Percentiles rank a stretch among this genome's conserved stretches.
Evolutionary conservation across 2,113 vertebrate genomes (phyloP).

Genomic region (Tichodroma muraria): DNA sequence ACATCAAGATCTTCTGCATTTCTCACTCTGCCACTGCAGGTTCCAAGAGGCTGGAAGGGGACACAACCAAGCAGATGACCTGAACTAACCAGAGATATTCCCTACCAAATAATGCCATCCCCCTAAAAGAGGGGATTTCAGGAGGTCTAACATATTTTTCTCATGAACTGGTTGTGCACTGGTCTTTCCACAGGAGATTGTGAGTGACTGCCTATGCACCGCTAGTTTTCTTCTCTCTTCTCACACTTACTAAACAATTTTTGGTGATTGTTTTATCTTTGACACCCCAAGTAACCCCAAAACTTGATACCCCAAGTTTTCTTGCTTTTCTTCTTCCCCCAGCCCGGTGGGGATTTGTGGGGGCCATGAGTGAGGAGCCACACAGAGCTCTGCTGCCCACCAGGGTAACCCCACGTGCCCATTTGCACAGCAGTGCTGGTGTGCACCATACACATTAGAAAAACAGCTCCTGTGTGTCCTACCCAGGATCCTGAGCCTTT

Average conservation of each 20-base stretch:
- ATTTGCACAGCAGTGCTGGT: not conserved
- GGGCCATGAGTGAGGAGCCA: accelerated
- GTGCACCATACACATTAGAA: not conserved
- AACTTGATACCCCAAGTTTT: not conserved
- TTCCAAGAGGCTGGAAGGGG: not conserved
- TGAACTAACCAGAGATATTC: not conserved
- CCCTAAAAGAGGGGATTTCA: not conserved
- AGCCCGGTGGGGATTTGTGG: not conserved
- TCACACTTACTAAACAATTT: not conserved
- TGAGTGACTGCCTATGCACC: not conserved
- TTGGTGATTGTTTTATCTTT: not conserved
- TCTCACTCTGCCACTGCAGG: not conserved
- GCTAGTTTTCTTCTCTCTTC: not conserved
- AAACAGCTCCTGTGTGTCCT: not conserved
- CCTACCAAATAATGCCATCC: not conserved
- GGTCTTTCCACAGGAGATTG: not conserved
- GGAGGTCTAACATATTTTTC: not conserved
- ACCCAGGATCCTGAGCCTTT: not conserved
- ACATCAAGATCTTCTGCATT: not conserved
- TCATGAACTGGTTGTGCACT: not conserved
- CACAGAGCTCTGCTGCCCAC: not conserved
- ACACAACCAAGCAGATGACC: not conserved
- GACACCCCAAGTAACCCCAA: too few relatives aligned
- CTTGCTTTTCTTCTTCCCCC: not conserved
- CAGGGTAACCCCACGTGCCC: not conserved